Evolutionary conservation across 2,797 vertebrate genomes (phyloP).

Genomic region (Falco novaeseelandiae): DNA sequence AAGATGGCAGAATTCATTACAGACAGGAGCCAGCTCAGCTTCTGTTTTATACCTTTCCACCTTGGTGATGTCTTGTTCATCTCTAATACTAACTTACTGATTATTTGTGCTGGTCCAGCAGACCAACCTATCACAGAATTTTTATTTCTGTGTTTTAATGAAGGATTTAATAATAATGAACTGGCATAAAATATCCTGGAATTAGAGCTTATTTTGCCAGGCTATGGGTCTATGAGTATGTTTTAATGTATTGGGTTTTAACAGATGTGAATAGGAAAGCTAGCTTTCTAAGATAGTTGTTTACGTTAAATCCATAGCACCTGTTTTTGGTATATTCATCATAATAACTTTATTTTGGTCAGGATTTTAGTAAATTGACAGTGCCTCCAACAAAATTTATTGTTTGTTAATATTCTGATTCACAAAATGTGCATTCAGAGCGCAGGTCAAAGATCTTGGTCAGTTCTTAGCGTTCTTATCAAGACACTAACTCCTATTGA

Average conservation of each 20-base stretch:
- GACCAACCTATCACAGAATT: not conserved
- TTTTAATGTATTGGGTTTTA: not conserved
- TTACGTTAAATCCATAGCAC: not conserved
- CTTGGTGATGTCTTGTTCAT: not conserved
- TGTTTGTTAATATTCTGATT: not conserved
- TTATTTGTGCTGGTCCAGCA: not conserved
- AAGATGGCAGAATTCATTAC: not conserved
- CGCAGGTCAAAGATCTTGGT: not conserved
- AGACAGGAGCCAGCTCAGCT: not conserved
- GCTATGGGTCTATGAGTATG: not conserved
- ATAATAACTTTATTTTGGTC: not conserved
- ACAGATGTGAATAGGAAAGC: not conserved
- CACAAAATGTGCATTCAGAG: not conserved
- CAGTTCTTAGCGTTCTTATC: not conserved
- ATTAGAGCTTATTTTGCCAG: not conserved
- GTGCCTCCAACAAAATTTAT: not conserved
- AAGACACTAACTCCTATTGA: not conserved
- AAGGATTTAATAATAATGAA: not conserved
- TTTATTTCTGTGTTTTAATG: not conserved
- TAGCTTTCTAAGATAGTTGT: not conserved
- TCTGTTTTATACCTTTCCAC: not conserved
- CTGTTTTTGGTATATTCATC: not conserved
- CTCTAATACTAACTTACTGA: not conserved
- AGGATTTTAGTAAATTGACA: not conserved
- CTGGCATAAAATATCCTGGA: not conserved